Evolutionary conservation across 1,140 invertebrate species (phyloP), one percentile per base, ranked within the genome.

Genomic region (Centruroides vittatus): DNA sequence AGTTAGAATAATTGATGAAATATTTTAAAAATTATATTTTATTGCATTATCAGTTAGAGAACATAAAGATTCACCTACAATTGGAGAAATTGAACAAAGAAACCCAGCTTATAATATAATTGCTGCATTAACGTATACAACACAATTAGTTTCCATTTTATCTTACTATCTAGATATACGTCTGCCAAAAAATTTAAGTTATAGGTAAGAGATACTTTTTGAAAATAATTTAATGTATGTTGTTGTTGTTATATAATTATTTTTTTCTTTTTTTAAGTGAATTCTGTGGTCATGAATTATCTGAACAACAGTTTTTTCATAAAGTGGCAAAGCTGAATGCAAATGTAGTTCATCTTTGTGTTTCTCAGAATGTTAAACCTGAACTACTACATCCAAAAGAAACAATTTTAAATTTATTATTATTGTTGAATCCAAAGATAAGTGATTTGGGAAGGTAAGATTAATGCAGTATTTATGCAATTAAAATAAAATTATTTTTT

Each of bases 331-430:
- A 83, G 60, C 76, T 92, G 13, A 90, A 91, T 75, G 81, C 84
- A 58, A 91, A 91, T 70, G 80, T 91, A 52, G 73, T 91, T 65
- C 84, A 88, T 73, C 73, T 91, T 60, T 89, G 88, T 71, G 83
- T 88, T 65, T 83, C 83, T 3, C 87, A 90, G 73, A 82, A 84
- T 67, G 82, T 88, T 10, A 78, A 84, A 68, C 70, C 80, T 35
- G 74, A 78, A 10, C 71, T 78, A 5, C 70, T 89, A 35, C 79
- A 83, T 70, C 81, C 86, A 35, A 78, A 80, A 67, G 80, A 83
- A 68, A 87, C 86, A 1, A 71, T 89, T 47, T 80, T 83, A 65
- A 89, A 90, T 74, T 71, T 91, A 35, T 73, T 87, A 61, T 76
- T 81, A 59, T 78, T 90, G 63, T 72, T 89, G 47, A 80, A 86